Base-by-base conservation (phyloP, 2,797 vertebrate species). In the Bradypodion ventrale region DNA sequence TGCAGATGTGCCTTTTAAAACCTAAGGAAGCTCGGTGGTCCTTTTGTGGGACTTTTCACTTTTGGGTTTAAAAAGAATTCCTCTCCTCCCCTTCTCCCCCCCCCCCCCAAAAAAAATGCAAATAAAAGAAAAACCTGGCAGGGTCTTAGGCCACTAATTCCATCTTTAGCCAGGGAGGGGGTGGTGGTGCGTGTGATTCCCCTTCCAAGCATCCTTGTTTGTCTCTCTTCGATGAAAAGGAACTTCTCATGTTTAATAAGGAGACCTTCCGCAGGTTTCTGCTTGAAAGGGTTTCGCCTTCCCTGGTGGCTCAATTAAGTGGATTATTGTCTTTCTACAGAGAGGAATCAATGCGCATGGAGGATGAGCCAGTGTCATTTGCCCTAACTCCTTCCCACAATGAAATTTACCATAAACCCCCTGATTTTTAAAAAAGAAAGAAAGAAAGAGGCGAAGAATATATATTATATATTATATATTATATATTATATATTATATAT, bases 241-340 rank as follows among this genome's bases (percentile, higher is more conserved):
- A 15, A 74, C 4, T 3, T 7, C 77, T 60, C 83, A 0, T 0
- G 40, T 29, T 75, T 59, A 52, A 0, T n/a, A n/a, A n/a, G n/a
- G 69, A 59, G 75, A 85, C 78, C 12, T 29, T 35, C 35, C 69
- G 66, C 59, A 29, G 37, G 83, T 95, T 96, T 96, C 95, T 92
- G 95, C 88, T 95, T 96, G 97, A 97, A 96, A 95, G 95, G 90
- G 94, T 94, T 89, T 91, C 82, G 49, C 27, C 32, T 93, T 97
- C 98, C 98, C 98, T 93, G 78, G 97, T 97, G 98, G 96, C 96
- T 98, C 97, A 98, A 98, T 99, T 99, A 98, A 97, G 95, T 89
- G 97, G 98, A 99, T 99, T 99, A 98, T 98, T 97, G 97, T 97
- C 96, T 95, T 97, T 94, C 97, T 97, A 95, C 94, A 94, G 94